Base-by-base conservation (phyloP, 2,888 invertebrate genomes). In the Hermaeophaga mercurialis region DNA sequence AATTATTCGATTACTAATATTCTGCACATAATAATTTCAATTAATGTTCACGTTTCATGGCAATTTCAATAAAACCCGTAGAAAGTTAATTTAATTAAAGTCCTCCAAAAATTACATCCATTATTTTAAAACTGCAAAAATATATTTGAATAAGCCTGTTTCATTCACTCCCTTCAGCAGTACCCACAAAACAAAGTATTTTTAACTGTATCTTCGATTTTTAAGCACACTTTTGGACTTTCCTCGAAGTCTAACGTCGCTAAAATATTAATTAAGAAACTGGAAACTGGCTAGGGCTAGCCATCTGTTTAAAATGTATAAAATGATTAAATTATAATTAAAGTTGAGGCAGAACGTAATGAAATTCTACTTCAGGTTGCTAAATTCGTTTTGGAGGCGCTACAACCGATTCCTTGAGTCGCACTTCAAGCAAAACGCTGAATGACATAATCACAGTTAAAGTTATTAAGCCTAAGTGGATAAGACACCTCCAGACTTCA, bases 271-370 rank as follows among this genome's bases (percentile, higher is more conserved):
- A 43, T 22, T 43, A 24, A 24, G 6, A 38, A 31, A 33, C 14
- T 39, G 31, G 15, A 39, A 39, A 39, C 11, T 39, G 39, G 22
- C 39, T 39, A 18, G 11, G 43, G 24, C 68, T 62, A 63, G 61
- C 66, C 65, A 67, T 66, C 66, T 68, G 67, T 61, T 66, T 61
- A 59, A 67, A 67, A 66, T 66, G 62, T 63, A 64, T 61, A 66
- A 67, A 69, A 67, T 66, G 64, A 70, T 70, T 67, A 68, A 68
- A 68, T 68, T 68, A 68, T 68, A 68, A 70, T 70, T 68, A 68
- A 60, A 61, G 61, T 54, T 58, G 65, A 63, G 61, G 61, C 59
- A 55, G 58, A 57, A 58, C 58, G 55, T 66, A 69, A 67, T 69
- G 69, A 67, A 66, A 68, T 68, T 67, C 64, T 58, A 58, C 65